Evolutionary conservation across 2,797 vertebrate genomes (phyloP).

Genomic region (Taeniopygia guttata): DNA sequence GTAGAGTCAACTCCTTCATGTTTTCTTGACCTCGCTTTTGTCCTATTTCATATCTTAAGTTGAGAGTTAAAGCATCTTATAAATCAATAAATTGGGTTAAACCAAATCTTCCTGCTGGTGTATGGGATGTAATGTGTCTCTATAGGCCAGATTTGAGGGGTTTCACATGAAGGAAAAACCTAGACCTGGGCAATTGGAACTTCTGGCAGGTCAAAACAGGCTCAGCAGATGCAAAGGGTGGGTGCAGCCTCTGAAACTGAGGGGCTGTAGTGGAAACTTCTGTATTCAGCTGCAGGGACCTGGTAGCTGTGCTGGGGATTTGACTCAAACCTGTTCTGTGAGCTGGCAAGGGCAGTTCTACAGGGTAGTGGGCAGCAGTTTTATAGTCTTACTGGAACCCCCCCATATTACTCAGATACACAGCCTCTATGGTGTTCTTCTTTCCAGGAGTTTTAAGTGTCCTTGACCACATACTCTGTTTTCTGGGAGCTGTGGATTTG

Average conservation of each 20-base stretch:
- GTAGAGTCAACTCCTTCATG: not conserved
- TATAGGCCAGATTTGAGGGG: not conserved
- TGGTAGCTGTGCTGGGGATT: not conserved
- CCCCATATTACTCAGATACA: not conserved
- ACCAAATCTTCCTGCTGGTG: not conserved
- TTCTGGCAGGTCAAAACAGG: not conserved
- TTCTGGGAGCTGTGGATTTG: not conserved
- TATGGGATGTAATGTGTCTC: not conserved
- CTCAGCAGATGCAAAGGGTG: not conserved
- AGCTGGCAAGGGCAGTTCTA: not conserved
- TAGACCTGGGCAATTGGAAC: accelerated
- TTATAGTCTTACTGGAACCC: accelerated
- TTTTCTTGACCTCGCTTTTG: not conserved
- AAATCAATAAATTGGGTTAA: not conserved
- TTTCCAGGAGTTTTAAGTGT: not conserved
- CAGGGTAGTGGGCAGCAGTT: not conserved
- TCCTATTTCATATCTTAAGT: not conserved
- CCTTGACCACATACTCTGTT: not conserved
- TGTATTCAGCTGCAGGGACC: not conserved
- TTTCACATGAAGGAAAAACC: not conserved
- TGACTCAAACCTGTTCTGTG: not conserved
- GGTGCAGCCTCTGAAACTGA: not conserved
- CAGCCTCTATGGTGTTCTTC: not conserved
- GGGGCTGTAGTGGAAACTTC: not conserved
- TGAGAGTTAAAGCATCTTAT: not conserved